Conservation (phyloP, 1,140 invertebrate genomes). For the Heliconius himera region DNA sequence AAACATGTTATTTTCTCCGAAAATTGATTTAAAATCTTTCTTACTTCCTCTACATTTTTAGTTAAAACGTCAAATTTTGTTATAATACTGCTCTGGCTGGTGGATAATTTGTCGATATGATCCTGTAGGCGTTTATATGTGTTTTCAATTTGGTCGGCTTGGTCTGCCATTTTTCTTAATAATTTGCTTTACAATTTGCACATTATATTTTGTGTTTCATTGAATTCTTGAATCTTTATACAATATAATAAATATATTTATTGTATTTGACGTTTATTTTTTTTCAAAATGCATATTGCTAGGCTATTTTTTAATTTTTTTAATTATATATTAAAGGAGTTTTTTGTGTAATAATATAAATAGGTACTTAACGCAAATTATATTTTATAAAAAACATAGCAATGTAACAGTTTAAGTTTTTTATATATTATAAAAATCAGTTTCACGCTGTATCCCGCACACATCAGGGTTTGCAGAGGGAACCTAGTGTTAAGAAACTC, state of each 20-base stretch:
- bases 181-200: conserved; percentile 29
- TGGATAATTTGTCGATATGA: conserved; percentile 58
- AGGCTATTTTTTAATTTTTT: too few species aligned
- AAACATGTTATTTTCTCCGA: conserved; percentile 54
- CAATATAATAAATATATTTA: neutral
- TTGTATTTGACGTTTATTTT: neutral
- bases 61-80: conserved; percentile 61
- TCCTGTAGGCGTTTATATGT: conserved; percentile 48
- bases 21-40: conserved; percentile 49
- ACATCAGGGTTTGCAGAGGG: too few species aligned
- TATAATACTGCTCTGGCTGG: conserved; percentile 54
- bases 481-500: too few species aligned
- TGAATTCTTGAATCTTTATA: neutral
- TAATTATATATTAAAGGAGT: neutral
- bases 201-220: conserved; percentile 14
- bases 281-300: neutral
- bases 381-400: too few species aligned
- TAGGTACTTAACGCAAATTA: neutral
- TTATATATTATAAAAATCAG: too few species aligned
- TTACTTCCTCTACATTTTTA: conserved; percentile 61
- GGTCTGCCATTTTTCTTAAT: conserved; percentile 41
- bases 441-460: too few species aligned
- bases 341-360: neutral
- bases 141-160: conserved; percentile 42
- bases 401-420: too few species aligned